Evolutionary conservation across 2,888 invertebrate genomes (phyloP).

Genomic region (Augiades crinisus): DNA sequence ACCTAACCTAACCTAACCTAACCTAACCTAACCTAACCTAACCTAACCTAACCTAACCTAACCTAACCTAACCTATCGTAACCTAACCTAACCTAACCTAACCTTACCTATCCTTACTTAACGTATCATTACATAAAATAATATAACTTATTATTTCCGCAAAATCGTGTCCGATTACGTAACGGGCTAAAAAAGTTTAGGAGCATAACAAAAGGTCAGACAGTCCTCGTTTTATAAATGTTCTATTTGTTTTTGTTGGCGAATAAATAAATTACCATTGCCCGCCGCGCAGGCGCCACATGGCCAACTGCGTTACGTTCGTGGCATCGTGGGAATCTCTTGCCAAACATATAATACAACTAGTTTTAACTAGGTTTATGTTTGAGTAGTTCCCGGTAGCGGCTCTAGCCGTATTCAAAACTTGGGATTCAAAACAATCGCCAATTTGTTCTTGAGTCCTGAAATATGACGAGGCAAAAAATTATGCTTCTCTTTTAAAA

Average conservation of each 20-base stretch:
- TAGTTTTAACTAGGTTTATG: slow-evolving; percentile 24
- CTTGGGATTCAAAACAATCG: no score
- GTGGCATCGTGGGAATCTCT: slow-evolving; percentile 49
- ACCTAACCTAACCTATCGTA: not conserved
- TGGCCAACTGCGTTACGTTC: no score
- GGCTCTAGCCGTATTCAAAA: no score
- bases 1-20: not conserved
- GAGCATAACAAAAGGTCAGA: slow-evolving; percentile 4
- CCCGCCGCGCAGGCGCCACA: slow-evolving; percentile 34
- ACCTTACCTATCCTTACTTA: not conserved
- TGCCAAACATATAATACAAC: slow-evolving; percentile 20
- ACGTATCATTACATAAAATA: not conserved
- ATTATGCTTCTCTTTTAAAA: no score
- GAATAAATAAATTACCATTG: slow-evolving; percentile 35
- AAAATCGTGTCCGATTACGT: no score
- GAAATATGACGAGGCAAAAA: no score
- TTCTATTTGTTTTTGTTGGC: slow-evolving; percentile 43
- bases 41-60: not conserved
- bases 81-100: not conserved
- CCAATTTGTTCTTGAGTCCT: no score
- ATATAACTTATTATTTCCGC: no score
- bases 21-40: not conserved
- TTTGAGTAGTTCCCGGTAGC: no score
- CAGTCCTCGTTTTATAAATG: slow-evolving; percentile 6
- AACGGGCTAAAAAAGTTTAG: no score